Evolutionary conservation across 1,140 invertebrate species (phyloP).

Genomic region (Anoplolepis gracilipes): DNA sequence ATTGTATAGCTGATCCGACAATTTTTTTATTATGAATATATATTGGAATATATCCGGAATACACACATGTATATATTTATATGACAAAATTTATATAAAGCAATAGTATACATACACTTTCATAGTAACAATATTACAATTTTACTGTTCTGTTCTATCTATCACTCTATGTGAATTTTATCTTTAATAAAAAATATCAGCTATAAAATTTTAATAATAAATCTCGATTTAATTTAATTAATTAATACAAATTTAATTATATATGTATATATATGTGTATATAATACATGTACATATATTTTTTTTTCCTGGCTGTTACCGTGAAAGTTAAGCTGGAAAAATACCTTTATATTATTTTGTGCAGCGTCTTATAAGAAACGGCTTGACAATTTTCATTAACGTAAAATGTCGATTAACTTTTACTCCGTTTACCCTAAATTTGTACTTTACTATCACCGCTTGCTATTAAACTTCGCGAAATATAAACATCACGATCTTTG

Average conservation of each 20-base stretch:
- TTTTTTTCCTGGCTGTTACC: not conserved
- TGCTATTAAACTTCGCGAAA: not conserved
- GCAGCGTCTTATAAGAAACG: not conserved
- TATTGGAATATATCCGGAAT: not conserved
- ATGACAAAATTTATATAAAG: too few relatives aligned
- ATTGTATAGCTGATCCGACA: not conserved
- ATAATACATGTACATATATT: too few relatives aligned
- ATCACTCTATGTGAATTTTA: too few relatives aligned
- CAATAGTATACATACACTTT: too few relatives aligned
- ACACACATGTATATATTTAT: too few relatives aligned
- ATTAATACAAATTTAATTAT: not conserved
- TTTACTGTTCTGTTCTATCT: too few relatives aligned
- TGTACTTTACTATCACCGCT: not conserved
- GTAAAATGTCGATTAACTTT: slow-evolving; percentile 1
- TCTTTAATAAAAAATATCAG: not conserved
- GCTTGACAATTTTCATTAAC: not conserved
- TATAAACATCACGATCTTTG: not conserved
- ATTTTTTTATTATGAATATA: not conserved
- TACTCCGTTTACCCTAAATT: not conserved
- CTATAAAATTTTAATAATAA: not conserved
- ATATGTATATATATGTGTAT: too few relatives aligned
- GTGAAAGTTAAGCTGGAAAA: not conserved
- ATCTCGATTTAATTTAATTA: slow-evolving; percentile 22
- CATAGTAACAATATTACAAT: too few relatives aligned
- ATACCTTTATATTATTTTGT: not conserved